These are phyloP conservation scores for Diorhabda sublineata DNA, from an alignment of 1,140 invertebrate genomes.

Conservation along the genomic window DNA sequence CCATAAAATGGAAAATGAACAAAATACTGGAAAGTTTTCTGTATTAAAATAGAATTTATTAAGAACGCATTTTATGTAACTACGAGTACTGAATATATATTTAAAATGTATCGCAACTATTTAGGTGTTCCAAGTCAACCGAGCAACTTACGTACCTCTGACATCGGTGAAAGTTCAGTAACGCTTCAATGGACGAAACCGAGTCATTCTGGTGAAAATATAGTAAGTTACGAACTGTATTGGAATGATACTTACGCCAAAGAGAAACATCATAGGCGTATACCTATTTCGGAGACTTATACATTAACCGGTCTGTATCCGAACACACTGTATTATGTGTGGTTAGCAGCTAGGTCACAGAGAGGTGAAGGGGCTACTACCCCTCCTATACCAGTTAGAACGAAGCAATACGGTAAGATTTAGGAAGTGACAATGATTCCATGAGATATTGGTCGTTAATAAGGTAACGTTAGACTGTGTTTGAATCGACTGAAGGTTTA, in stretches of 20 bases:
- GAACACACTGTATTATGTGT: constrained; percentile 93
- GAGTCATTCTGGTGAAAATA: constrained; percentile 83
- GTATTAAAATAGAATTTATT: no score
- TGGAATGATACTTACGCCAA: constrained; percentile 96
- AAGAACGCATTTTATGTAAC: no score
- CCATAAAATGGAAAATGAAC: no score
- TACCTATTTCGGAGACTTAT: constrained; percentile 79
- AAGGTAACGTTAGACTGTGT: no score
- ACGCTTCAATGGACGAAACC: constrained; percentile 87
- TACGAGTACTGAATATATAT: no score
- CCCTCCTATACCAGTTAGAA: constrained; percentile 88
- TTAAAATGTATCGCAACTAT: not conserved
- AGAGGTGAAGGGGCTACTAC: constrained; percentile 92
- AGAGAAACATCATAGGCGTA: constrained; percentile 66
- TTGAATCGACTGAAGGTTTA: no score
- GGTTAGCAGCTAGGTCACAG: constrained; percentile 87
- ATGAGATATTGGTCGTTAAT: not conserved
- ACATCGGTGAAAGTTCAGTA: constrained; percentile 78
- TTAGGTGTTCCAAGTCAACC: constrained; percentile 89
- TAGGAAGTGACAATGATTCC: constrained; percentile 4
- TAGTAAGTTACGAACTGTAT: constrained; percentile 92
- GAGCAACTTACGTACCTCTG: constrained; percentile 76
- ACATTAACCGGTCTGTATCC: constrained; percentile 85
- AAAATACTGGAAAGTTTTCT: no score
- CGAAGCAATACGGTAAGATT: constrained; percentile 94